phyloP scores from a whole-genome alignment of 2,888 invertebrate genomes.

The Mamestra brassicae region DNA sequence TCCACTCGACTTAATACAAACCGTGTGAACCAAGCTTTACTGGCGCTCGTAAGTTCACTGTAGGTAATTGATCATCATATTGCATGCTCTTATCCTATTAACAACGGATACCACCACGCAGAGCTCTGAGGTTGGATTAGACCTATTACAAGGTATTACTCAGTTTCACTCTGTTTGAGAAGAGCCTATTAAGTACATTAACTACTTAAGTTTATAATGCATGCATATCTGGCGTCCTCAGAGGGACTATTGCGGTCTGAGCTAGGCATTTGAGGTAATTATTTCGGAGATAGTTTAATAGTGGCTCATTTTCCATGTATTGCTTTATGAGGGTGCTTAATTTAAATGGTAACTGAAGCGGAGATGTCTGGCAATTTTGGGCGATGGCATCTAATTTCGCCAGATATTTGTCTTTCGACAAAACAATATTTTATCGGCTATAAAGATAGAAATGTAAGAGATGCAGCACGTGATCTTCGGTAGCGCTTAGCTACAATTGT shows the following conservation, averaged over 20 bases:
- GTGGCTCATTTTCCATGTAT: background rate
- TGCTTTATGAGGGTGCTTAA: background rate
- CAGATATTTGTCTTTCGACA: background rate
- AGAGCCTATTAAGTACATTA: conserved; percentile 47
- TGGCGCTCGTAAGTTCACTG: conserved; percentile 2
- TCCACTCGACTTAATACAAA: conserved; percentile 14
- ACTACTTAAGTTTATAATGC: conserved; percentile 46
- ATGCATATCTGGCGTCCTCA: conserved; percentile 30
- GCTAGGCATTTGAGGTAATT: conserved; percentile 12
- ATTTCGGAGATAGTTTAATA: conserved; percentile 12
- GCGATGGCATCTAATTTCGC: background rate
- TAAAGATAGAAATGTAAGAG: background rate
- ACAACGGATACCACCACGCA: conserved; percentile 32
- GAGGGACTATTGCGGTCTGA: conserved; percentile 29
- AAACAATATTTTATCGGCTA: background rate
- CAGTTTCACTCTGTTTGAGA: conserved; percentile 31
- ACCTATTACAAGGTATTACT: conserved; percentile 46
- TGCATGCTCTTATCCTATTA: conserved; percentile 51
- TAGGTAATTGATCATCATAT: conserved; percentile 24
- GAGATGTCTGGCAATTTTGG: background rate
- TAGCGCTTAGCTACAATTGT: too few species aligned
- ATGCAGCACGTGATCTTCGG: too few species aligned
- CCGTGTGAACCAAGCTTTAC: conserved; percentile 8
- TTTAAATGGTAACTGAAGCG: background rate
- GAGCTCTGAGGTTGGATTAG: conserved; percentile 34